Percentiles rank a stretch among this genome's conserved stretches.
phyloP scores from a whole-genome alignment of 2,888 invertebrate species.

The Thecophora atra region DNA sequence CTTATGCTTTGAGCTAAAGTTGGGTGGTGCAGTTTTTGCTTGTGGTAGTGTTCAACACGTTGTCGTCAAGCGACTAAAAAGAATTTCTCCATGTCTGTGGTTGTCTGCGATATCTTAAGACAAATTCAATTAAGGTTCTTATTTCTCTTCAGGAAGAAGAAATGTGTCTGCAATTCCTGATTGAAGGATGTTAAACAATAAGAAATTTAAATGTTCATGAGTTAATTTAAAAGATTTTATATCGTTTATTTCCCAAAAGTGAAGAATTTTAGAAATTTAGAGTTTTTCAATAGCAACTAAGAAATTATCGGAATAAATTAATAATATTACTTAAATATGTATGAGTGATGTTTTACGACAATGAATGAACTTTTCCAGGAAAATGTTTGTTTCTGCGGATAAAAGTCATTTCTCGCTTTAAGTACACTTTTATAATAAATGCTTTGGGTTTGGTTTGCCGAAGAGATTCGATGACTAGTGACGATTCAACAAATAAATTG shows the following conservation, averaged over 20 bases:
- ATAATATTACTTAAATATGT: no score
- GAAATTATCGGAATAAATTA: no score
- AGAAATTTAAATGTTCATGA: constrained; percentile 5
- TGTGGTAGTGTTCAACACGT: constrained; percentile 30
- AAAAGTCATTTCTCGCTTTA: no score
- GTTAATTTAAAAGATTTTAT: no score
- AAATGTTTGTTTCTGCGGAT: no score
- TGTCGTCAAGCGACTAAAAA: constrained; percentile 56
- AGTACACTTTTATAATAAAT: no score
- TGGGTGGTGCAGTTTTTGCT: not conserved
- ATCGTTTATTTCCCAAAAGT: no score
- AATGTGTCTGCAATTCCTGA: not conserved
- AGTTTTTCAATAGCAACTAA: no score
- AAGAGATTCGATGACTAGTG: not conserved
- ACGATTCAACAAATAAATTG: not conserved
- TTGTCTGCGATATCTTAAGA: constrained; percentile 60
- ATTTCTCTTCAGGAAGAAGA: not conserved
- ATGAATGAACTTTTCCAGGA: no score
- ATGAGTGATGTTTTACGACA: no score
- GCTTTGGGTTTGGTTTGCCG: not conserved
- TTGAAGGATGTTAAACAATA: constrained; percentile 8
- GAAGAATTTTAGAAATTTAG: no score
- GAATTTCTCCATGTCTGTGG: constrained; percentile 56
- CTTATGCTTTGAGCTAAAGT: not conserved
- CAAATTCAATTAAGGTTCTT: constrained; percentile 61